Evolutionary conservation across 2,797 vertebrate species (phyloP).

Genomic region (Buphagus erythrorhynchus): DNA sequence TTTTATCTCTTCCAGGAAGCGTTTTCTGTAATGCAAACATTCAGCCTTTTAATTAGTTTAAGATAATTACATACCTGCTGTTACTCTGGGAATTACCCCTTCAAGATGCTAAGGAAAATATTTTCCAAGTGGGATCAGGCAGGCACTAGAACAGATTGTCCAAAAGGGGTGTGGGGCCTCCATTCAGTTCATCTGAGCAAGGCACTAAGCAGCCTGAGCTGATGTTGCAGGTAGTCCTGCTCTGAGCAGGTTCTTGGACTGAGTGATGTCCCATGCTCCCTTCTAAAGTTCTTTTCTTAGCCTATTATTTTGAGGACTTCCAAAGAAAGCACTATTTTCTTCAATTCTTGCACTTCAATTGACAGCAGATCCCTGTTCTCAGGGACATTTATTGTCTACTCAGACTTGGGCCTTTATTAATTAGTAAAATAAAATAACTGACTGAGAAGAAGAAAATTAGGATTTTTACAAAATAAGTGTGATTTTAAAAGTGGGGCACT

Average conservation of each 20-base stretch:
- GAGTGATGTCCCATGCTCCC: accelerated
- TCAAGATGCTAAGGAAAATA: neutral
- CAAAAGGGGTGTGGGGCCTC: neutral
- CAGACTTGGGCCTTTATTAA: neutral
- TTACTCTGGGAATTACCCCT: neutral
- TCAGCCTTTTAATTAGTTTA: neutral
- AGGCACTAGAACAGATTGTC: neutral
- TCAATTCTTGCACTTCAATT: neutral
- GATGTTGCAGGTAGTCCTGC: neutral
- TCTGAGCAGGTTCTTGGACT: neutral
- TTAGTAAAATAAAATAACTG: neutral
- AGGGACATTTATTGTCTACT: neutral
- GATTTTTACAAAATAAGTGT: neutral
- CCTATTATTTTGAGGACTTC: neutral
- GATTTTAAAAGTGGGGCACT: neutral
- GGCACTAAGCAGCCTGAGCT: neutral
- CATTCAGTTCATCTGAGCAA: neutral
- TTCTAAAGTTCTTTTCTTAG: neutral
- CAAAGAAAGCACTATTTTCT: neutral
- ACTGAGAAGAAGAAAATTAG: neutral
- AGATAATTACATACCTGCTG: neutral
- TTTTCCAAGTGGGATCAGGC: neutral
- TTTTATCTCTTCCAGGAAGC: neutral
- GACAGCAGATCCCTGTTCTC: neutral
- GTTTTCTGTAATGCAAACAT: neutral